Base-by-base conservation (phyloP, 2,113 vertebrate species). In the Engraulis encrasicolus region DNA sequence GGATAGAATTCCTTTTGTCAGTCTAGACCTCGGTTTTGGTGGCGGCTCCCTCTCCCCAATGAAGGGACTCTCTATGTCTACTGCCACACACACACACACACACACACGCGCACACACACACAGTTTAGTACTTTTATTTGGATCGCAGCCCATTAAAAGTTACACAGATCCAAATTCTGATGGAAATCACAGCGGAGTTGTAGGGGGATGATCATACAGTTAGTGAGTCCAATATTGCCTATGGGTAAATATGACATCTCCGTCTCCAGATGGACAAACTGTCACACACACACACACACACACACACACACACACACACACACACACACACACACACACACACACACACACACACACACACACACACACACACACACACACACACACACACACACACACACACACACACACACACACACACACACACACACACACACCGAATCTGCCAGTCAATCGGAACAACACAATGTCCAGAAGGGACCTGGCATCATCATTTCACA, bases 1-100 rank as follows among this genome's bases (percentile, higher is more conserved):
- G 11, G 66, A 74, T 36, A 74, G 66, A 74, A 74, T 74, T 74
- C 66, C 66, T 74, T 74, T 74, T 74, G 66, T 74, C 66, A 74
- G 66, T 34, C 66, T 74, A 17, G 66, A 14, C 31, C 17, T 74
- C 17, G 66, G 27, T 74, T 36, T 14, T 31, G 27, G 31, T 27
- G 31, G 2, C 66, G 31, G 66, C 66, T 74, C 66, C 66, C 31
- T 34, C 3, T 45, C 40, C 40, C 31, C 66, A 74, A 31, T 34
- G 31, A 74, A 31, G 12, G 31, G 66, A 11, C 66, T 2, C 31
- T 9, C 58, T 11, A n/a, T 1, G 58, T 27, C 58, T 66, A 45
- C 40, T 45, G 40, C 40, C 27, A 71, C 61, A 52, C 15, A 52
- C 50, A 52, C 50, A 52, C 50, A 52, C 50, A 52, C 50, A 52